A percentile compares a stretch with the other conserved stretches of the same genome.
phyloP scores from a whole-genome alignment of 2,888 invertebrate genomes.

The Apotomis capreana region DNA sequence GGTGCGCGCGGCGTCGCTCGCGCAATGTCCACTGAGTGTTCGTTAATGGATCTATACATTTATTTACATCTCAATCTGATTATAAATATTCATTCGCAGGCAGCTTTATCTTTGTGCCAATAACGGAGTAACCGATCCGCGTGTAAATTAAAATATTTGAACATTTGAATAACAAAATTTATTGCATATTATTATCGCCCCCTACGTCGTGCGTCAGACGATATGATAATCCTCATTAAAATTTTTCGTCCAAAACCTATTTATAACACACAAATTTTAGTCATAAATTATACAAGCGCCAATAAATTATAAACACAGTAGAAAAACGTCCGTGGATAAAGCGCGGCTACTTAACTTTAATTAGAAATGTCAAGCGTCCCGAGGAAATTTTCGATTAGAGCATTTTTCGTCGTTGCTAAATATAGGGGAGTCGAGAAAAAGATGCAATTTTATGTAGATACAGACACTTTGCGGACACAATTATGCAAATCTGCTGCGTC shows the following conservation, averaged over 20 bases:
- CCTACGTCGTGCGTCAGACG: conserved; percentile 42
- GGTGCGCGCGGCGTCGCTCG: conserved; percentile 46
- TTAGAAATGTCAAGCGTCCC: conserved; percentile 50
- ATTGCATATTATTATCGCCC: conserved; percentile 48
- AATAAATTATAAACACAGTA: conserved; percentile 33
- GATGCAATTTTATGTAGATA: conserved; percentile 80
- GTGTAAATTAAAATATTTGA: conserved; percentile 52
- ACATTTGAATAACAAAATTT: conserved; percentile 49
- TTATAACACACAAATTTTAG: conserved; percentile 16
- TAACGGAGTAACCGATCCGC: conserved; percentile 61
- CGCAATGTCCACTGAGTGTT: conserved; percentile 57
- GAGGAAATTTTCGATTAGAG: conserved; percentile 50
- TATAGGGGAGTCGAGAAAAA: conserved; percentile 74
- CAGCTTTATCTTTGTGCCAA: conserved; percentile 64
- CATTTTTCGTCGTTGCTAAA: conserved; percentile 67
- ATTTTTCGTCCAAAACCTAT: conserved; percentile 21
- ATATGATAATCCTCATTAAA: conserved; percentile 35
- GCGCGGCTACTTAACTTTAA: conserved; percentile 57
- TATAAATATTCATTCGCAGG: conserved; percentile 70
- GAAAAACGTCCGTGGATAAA: conserved; percentile 48
- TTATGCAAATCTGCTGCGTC: conserved; percentile 78
- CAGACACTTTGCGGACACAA: conserved; percentile 75
- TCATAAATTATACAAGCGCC: conserved; percentile 27
- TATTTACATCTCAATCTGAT: conserved; percentile 72
- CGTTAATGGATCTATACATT: conserved; percentile 67